These are phyloP conservation scores for Leptopilina myrica DNA, from an alignment of 2,888 invertebrate genomes.

Conservation along the genomic window DNA sequence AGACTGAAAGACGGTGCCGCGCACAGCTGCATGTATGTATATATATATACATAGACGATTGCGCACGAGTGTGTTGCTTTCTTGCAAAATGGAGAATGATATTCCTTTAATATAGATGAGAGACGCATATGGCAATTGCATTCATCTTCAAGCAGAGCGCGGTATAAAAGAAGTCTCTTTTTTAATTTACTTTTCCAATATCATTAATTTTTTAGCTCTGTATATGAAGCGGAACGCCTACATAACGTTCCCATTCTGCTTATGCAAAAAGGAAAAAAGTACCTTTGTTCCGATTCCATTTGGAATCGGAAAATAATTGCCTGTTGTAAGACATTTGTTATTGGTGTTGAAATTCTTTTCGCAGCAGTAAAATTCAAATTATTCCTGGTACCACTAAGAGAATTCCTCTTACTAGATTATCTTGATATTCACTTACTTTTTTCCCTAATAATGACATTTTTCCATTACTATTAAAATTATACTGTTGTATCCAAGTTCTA, in stretches of 20 bases:
- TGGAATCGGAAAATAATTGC: background rate
- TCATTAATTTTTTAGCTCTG: conserved; percentile 4
- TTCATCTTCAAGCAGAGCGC: conserved; percentile 9
- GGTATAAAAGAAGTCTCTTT: background rate
- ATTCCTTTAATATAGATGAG: background rate
- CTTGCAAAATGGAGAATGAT: background rate
- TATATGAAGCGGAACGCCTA: background rate
- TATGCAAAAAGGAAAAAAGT: background rate
- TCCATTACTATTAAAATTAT: too few relatives aligned
- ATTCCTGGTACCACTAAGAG: too few relatives aligned
- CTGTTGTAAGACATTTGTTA: background rate
- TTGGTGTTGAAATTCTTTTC: background rate
- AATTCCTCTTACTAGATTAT: too few relatives aligned
- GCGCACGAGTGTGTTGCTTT: background rate
- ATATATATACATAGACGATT: too few relatives aligned
- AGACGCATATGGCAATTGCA: background rate
- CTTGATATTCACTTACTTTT: too few relatives aligned
- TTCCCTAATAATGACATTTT: too few relatives aligned
- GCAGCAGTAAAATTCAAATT: background rate
- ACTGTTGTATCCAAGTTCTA: too few relatives aligned
- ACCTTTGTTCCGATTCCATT: background rate
- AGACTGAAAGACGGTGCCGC: conserved; percentile 39
- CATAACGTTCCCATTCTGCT: background rate
- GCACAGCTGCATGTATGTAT: conserved; percentile 12
- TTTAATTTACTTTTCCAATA: background rate